phyloP scores from a whole-genome alignment of 1,140 invertebrate species.

The Dreissena polymorpha region DNA sequence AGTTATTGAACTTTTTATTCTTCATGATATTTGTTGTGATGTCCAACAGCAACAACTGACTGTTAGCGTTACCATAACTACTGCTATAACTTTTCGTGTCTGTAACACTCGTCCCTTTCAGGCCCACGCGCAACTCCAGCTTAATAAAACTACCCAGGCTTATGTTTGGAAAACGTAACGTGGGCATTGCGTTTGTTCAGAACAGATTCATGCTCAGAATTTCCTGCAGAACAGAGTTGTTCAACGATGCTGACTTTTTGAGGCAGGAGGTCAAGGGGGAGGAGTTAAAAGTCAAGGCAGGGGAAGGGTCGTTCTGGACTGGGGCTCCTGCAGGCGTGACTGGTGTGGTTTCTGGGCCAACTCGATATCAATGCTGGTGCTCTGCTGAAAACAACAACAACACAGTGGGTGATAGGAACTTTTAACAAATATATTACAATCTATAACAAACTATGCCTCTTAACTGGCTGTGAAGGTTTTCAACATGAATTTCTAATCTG shows the following conservation, averaged over 20 bases:
- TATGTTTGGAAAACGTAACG: conserved; percentile 22
- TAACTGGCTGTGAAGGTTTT: conserved; percentile 72
- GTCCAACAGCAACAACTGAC: not conserved
- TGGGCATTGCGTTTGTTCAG: not conserved
- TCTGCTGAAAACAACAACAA: too few species aligned
- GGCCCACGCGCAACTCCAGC: not conserved
- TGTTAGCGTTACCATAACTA: not conserved
- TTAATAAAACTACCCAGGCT: conserved; percentile 30
- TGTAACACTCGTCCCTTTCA: too few species aligned
- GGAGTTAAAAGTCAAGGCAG: conserved; percentile 45
- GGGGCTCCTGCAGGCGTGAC: too few species aligned
- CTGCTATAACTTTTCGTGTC: not conserved
- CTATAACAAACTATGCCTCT: too few species aligned
- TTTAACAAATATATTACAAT: too few species aligned
- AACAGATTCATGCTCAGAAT: not conserved
- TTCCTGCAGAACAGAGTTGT: conserved; percentile 13
- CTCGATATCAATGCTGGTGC: too few species aligned
- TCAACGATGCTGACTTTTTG: not conserved
- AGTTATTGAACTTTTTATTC: conserved; percentile 27
- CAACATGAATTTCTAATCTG: too few species aligned
- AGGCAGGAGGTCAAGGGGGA: conserved; percentile 36
- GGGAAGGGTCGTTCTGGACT: conserved; percentile 59
- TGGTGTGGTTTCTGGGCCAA: too few species aligned
- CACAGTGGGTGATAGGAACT: too few species aligned
- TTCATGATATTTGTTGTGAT: not conserved